These are phyloP conservation scores for Zophobas morio DNA, from an alignment of 1,140 invertebrate species.

Conservation along the genomic window DNA sequence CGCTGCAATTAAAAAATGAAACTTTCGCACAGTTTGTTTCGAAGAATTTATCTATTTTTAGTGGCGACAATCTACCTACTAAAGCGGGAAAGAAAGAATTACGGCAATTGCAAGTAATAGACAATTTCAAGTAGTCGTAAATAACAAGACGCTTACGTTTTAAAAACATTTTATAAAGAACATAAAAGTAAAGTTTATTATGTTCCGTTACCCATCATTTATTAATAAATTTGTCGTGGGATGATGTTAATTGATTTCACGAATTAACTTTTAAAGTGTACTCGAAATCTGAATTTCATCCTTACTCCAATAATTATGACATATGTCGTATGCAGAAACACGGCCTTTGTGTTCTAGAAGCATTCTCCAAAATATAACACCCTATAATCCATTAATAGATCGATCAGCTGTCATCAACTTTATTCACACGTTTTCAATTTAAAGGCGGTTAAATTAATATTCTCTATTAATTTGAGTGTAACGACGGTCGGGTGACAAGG, in stretches of 20 bases:
- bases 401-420: conserved; percentile 34
- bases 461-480: conserved; percentile 22
- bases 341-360: conserved; percentile 27
- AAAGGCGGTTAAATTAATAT: conserved; percentile 13
- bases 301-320: conserved; percentile 31
- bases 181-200: no score
- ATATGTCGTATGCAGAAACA: conserved; percentile 20
- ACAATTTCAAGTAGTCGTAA: not conserved
- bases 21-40: no score
- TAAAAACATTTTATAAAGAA: not conserved
- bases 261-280: conserved; percentile 21
- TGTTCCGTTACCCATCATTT: no score
- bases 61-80: no score
- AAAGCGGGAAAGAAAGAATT: not conserved
- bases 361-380: conserved; percentile 33
- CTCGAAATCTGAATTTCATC: conserved; percentile 8
- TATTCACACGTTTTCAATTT: conserved; percentile 28
- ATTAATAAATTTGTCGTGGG: not conserved
- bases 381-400: conserved; percentile 11
- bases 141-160: not conserved
- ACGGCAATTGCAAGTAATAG: conserved; percentile 1
- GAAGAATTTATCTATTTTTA: no score
- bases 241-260: not conserved
- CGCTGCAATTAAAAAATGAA: no score
- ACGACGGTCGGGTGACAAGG: not conserved